Evolutionary conservation across 2,888 invertebrate genomes (phyloP).

Genomic region (Mechanitis mazaeus): DNA sequence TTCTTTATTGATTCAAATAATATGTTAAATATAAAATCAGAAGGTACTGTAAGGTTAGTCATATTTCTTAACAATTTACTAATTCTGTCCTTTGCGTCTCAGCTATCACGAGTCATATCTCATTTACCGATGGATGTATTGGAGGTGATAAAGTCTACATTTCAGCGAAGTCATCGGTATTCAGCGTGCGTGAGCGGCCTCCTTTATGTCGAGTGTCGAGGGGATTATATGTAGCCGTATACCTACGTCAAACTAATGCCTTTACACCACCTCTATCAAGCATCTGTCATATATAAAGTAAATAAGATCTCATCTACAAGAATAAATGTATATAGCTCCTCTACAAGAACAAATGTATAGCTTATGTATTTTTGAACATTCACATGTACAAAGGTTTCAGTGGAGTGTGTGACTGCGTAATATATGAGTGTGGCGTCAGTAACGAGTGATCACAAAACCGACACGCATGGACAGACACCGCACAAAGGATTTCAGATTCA

Average conservation of each 20-base stretch:
- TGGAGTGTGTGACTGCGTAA: neutral
- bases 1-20: no score
- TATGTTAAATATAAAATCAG: no score
- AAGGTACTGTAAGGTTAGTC: no score
- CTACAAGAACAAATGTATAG: no score
- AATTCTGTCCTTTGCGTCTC: no score
- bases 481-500: constrained; percentile 5
- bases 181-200: neutral
- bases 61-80: no score
- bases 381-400: no score
- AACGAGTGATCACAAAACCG: neutral
- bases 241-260: neutral
- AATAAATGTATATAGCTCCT: no score
- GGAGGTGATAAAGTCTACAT: neutral
- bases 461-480: neutral
- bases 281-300: neutral
- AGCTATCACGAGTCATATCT: neutral
- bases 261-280: neutral
- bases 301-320: no score
- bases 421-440: neutral
- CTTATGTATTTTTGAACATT: no score
- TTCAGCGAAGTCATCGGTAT: neutral
- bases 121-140: neutral
- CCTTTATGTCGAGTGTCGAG: neutral
- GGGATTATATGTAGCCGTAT: neutral